These are phyloP conservation scores for Galago senegalensis DNA, from an alignment of 2,797 vertebrate species.

Conservation along the genomic window DNA sequence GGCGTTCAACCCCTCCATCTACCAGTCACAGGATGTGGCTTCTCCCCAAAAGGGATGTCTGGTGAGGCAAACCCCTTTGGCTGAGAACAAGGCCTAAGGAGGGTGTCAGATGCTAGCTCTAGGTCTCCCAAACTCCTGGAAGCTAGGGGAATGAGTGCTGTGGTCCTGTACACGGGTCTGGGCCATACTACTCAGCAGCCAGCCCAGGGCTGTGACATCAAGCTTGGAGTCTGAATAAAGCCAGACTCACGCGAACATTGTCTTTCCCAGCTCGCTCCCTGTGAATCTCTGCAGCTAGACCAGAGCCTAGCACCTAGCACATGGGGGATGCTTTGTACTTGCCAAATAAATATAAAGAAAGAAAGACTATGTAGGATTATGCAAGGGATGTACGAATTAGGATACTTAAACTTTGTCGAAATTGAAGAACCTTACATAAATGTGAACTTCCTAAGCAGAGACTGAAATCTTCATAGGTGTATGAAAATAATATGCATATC, in stretches of 20 bases:
- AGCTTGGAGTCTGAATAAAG: not conserved
- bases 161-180: not conserved
- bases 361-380: not conserved
- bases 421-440: not conserved
- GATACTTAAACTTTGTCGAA: conserved; percentile 31
- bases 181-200: not conserved
- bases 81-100: not conserved
- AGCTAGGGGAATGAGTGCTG: not conserved
- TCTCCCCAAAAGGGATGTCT: not conserved
- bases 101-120: not conserved
- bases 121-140: not conserved
- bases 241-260: too few species aligned
- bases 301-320: not conserved
- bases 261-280: not conserved
- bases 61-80: not conserved
- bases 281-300: not conserved
- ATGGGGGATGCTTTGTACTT: not conserved
- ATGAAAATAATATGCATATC: not conserved
- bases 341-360: not conserved
- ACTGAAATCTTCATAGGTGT: not conserved
- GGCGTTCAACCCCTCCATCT: not conserved
- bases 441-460: not conserved
- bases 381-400: not conserved
- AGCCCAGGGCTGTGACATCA: not conserved
- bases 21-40: not conserved